phyloP scores from a whole-genome alignment of 1,140 invertebrate genomes.

The Ips nitidus region DNA sequence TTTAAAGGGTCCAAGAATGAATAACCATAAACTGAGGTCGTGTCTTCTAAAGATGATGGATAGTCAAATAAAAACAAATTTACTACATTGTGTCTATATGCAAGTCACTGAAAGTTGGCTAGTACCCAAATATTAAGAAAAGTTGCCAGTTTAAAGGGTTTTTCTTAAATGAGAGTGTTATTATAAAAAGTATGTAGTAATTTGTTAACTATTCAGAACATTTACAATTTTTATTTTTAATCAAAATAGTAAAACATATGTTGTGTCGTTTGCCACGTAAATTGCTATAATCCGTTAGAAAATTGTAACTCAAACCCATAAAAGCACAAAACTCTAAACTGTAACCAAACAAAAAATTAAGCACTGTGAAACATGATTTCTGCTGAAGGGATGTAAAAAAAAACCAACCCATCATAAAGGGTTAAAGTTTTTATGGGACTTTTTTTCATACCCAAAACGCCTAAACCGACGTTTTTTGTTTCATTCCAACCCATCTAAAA shows the following conservation, averaged over 20 bases:
- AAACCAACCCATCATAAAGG: no score
- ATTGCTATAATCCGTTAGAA: neutral
- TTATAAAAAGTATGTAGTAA: neutral
- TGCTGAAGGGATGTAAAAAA: no score
- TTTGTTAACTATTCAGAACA: neutral
- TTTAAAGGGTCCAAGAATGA: no score
- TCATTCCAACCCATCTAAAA: neutral
- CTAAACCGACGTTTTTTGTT: neutral
- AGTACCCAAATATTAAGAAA: constrained; percentile 15
- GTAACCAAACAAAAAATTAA: neutral
- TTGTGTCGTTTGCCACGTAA: no score
- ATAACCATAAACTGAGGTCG: no score
- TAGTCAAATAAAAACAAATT: neutral
- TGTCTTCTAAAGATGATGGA: no score
- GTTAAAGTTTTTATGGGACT: neutral
- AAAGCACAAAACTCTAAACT: neutral
- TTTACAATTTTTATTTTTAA: neutral
- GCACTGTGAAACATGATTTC: no score
- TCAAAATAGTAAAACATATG: neutral
- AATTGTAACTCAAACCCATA: neutral
- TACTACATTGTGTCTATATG: neutral
- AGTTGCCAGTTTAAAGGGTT: constrained; percentile 7
- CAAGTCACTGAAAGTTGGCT: constrained; percentile 24
- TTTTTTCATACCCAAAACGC: neutral
- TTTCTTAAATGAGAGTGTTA: neutral